Evolutionary conservation across 2,113 vertebrate species (phyloP).

Genomic region (Talpa occidentalis): DNA sequence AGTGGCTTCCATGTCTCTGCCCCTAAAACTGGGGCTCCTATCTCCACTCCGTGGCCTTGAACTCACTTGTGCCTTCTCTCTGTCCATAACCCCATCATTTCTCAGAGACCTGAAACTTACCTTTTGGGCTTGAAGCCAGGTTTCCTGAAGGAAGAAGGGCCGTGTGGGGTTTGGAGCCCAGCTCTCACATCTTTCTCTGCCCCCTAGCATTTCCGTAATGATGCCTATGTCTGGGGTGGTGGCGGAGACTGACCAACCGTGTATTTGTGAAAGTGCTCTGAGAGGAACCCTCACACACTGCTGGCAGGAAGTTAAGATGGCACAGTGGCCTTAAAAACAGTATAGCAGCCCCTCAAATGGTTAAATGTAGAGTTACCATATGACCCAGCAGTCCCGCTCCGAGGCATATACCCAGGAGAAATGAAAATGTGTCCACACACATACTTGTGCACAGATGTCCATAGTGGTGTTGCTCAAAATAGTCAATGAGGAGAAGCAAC

Average conservation of each 20-base stretch:
- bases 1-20: slow-evolving; percentile 1
- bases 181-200: not conserved
- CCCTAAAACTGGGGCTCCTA: slow-evolving; percentile 21
- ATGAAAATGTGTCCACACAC: not conserved
- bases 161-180: not conserved
- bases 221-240: not conserved
- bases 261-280: not conserved
- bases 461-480: not conserved
- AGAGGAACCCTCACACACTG: not conserved
- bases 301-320: not conserved
- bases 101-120: not conserved
- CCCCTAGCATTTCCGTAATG: not conserved
- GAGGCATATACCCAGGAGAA: not conserved
- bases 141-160: not conserved
- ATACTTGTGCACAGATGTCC: not conserved
- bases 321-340: not conserved
- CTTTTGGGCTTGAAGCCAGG: not conserved
- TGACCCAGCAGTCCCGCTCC: not conserved
- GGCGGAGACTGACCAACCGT: not conserved
- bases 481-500: not conserved
- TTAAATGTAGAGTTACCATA: not conserved
- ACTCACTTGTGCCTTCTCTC: not conserved
- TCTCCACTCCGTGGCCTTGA: not conserved
- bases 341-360: not conserved
- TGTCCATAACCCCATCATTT: not conserved